phyloP scores from a whole-genome alignment of 2,888 invertebrate species.

The Athalia circularis region DNA sequence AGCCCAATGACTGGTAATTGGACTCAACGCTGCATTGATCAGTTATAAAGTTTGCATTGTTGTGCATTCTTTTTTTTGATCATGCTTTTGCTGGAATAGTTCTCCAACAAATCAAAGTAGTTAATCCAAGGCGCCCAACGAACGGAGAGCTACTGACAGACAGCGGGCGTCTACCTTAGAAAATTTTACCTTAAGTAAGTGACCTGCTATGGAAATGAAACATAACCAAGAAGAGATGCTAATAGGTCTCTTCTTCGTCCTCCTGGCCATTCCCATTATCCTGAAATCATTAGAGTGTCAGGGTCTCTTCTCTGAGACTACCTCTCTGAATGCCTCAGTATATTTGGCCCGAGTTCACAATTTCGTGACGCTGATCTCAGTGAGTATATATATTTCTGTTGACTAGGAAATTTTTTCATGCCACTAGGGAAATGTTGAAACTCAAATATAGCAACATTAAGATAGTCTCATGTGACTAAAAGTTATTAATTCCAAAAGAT shows the following conservation, averaged over 20 bases:
- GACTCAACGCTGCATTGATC: neutral
- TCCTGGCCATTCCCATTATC: constrained; percentile 61
- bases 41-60: constrained; percentile 18
- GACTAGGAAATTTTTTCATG: constrained; percentile 17
- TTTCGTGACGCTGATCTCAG: constrained; percentile 30
- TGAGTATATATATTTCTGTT: constrained; percentile 9
- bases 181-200: constrained; percentile 58
- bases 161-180: constrained; percentile 55
- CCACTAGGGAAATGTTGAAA: constrained; percentile 35
- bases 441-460: constrained; percentile 7
- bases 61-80: constrained; percentile 32
- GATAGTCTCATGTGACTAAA: neutral
- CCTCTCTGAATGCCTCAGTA: constrained; percentile 32
- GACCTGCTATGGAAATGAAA: constrained; percentile 60
- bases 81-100: constrained; percentile 41
- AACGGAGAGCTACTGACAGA: constrained; percentile 52
- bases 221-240: constrained; percentile 59
- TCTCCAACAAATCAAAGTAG: constrained; percentile 41
- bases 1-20: too few species aligned
- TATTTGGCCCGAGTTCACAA: constrained; percentile 29
- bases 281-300: constrained; percentile 64
- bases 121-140: constrained; percentile 51
- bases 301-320: constrained; percentile 50
- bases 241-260: constrained; percentile 62
- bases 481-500: constrained; percentile 8